These are phyloP conservation scores for Platygyra sinensis DNA, from an alignment of 64 coral and sea anemone species.

Conservation along the genomic window DNA sequence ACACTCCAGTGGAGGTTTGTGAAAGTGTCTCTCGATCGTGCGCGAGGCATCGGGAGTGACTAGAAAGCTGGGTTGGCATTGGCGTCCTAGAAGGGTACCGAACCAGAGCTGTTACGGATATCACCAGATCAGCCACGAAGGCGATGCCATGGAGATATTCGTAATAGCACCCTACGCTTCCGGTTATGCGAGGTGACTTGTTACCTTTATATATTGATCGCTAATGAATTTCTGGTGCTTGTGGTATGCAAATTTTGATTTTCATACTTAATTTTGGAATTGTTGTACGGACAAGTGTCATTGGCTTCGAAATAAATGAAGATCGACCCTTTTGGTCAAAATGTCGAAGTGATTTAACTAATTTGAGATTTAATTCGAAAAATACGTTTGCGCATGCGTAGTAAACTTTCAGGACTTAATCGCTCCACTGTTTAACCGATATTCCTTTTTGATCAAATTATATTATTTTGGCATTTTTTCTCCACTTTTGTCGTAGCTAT, in stretches of 20 bases:
- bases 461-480: neutral
- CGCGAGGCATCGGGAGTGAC: constrained; percentile 42
- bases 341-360: neutral
- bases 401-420: neutral
- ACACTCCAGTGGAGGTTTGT: constrained; percentile 49
- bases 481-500: no score
- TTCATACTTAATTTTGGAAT: neutral
- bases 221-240: neutral
- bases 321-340: no score
- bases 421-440: neutral
- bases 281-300: neutral
- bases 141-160: constrained; percentile 46
- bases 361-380: neutral
- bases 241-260: neutral
- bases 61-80: constrained; percentile 43
- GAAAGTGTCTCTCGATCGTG: constrained; percentile 26
- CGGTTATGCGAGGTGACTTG: neutral
- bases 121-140: constrained; percentile 36
- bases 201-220: neutral
- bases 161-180: constrained; percentile 37
- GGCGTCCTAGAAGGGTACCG: constrained; percentile 45
- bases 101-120: constrained; percentile 52
- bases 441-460: neutral
- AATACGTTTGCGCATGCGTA: neutral
- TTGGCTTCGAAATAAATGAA: neutral